A percentile compares a stretch with the other conserved stretches of the same genome.
phyloP scores from a whole-genome alignment of 2,113 vertebrate species.

The Salvelinus namaycush region DNA sequence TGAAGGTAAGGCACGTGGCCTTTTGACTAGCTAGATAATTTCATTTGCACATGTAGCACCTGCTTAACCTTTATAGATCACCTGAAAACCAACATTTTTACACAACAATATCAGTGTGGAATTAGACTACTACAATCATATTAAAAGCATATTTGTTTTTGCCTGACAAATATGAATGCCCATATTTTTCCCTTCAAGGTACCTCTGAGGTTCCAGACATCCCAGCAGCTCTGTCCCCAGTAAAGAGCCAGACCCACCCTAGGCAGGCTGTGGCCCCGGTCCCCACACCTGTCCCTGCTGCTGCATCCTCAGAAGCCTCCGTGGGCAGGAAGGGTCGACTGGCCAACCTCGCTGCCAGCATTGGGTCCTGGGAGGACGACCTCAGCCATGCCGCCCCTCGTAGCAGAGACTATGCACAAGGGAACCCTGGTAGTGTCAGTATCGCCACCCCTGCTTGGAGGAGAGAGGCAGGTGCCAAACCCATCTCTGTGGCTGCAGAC shows the following conservation, averaged over 20 bases:
- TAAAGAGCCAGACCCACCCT: slow-evolving; percentile 53
- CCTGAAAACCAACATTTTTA: no score
- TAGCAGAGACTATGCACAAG: slow-evolving; percentile 71
- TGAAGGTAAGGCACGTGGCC: slow-evolving; percentile 50
- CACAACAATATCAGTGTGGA: no score
- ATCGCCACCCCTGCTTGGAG: slow-evolving; percentile 72
- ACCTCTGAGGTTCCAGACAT: slow-evolving; percentile 41
- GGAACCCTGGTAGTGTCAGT: slow-evolving; percentile 80
- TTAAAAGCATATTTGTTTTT: background rate
- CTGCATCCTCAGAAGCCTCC: slow-evolving; percentile 62
- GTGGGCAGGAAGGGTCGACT: slow-evolving; percentile 84
- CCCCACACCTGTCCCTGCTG: slow-evolving; percentile 23
- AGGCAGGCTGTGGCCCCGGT: slow-evolving; percentile 59
- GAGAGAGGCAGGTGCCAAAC: slow-evolving; percentile 73
- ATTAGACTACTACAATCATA: no score
- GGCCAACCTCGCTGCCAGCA: slow-evolving; percentile 92
- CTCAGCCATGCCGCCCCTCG: slow-evolving; percentile 78
- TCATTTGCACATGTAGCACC: background rate
- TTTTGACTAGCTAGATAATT: background rate
- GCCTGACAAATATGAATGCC: background rate
- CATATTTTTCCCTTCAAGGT: slow-evolving; percentile 36
- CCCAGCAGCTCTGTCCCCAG: slow-evolving; percentile 42
- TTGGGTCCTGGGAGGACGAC: slow-evolving; percentile 96
- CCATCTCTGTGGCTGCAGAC: slow-evolving; percentile 66
- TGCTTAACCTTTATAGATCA: background rate